A percentile compares a stretch with the other conserved stretches of the same genome.
Evolutionary conservation across 2,797 vertebrate genomes (phyloP).

Genomic region (Pachyuromys duprasi): DNA sequence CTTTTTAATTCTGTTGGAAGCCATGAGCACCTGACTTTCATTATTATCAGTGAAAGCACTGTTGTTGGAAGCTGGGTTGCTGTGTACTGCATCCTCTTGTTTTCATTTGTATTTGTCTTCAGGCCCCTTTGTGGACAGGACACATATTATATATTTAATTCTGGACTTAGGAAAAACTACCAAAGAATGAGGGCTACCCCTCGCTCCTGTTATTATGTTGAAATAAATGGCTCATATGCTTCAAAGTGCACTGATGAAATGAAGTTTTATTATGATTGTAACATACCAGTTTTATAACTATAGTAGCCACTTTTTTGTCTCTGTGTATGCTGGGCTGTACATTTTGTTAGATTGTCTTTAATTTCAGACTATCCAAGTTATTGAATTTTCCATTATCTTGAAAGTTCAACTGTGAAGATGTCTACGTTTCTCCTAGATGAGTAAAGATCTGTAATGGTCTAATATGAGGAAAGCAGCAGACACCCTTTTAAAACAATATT

Average conservation of each 20-base stretch:
- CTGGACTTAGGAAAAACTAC: neutral
- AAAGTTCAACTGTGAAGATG: neutral
- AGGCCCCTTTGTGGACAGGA: neutral
- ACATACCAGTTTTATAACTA: conserved; percentile 14
- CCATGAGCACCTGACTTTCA: neutral
- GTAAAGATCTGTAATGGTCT: neutral
- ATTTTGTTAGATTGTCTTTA: conserved; percentile 49
- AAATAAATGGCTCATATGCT: neutral
- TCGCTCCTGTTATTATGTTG: neutral
- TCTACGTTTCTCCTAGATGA: neutral
- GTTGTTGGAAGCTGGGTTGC: neutral
- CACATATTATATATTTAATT: neutral
- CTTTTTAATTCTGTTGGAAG: neutral
- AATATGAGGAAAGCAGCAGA: conserved; percentile 21
- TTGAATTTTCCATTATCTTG: conserved; percentile 21
- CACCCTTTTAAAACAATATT: conserved; percentile 9
- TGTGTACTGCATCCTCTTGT: neutral
- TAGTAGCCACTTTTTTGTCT: neutral
- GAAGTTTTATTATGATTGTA: neutral
- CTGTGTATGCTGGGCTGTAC: neutral
- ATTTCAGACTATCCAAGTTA: conserved; percentile 56
- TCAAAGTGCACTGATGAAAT: conserved; percentile 15
- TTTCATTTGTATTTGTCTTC: conserved; percentile 1
- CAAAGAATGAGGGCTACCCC: neutral
- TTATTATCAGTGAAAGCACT: neutral